Conservation (phyloP, 2,888 invertebrate genomes). For the Cepaea hortensis region DNA sequence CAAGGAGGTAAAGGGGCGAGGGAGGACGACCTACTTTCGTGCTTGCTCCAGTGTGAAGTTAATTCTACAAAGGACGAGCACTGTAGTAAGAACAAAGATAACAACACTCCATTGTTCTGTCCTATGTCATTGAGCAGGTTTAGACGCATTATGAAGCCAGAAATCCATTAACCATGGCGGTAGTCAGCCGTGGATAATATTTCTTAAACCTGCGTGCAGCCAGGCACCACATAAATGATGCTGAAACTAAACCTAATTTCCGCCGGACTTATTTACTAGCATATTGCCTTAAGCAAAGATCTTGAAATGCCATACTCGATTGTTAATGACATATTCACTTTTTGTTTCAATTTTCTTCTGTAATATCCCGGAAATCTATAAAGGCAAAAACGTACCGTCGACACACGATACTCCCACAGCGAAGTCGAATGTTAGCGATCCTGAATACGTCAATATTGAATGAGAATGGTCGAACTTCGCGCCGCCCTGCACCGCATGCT, state of each 20-base stretch:
- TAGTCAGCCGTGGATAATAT: neutral
- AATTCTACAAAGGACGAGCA: neutral
- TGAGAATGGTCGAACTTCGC: conserved; percentile 7
- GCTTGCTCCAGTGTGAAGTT: no score
- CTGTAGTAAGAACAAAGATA: neutral
- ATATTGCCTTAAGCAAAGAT: conserved; percentile 26
- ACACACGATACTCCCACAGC: conserved; percentile 9
- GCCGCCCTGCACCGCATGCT: neutral
- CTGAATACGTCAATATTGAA: conserved; percentile 32
- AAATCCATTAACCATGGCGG: conserved; percentile 29
- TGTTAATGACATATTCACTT: conserved; percentile 43
- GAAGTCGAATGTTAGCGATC: conserved; percentile 2
- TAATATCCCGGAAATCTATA: neutral
- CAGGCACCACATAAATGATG: neutral
- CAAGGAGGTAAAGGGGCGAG: no score
- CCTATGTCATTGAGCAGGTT: neutral
- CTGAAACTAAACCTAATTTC: neutral
- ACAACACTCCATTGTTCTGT: neutral
- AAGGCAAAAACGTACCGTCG: neutral
- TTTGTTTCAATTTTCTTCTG: conserved; percentile 27
- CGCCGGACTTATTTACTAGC: neutral
- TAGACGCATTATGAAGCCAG: neutral
- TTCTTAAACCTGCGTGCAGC: neutral
- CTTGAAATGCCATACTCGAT: conserved; percentile 12
- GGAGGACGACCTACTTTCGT: no score